Base-by-base conservation (phyloP, 2,797 vertebrate genomes). In the Alca torda region DNA sequence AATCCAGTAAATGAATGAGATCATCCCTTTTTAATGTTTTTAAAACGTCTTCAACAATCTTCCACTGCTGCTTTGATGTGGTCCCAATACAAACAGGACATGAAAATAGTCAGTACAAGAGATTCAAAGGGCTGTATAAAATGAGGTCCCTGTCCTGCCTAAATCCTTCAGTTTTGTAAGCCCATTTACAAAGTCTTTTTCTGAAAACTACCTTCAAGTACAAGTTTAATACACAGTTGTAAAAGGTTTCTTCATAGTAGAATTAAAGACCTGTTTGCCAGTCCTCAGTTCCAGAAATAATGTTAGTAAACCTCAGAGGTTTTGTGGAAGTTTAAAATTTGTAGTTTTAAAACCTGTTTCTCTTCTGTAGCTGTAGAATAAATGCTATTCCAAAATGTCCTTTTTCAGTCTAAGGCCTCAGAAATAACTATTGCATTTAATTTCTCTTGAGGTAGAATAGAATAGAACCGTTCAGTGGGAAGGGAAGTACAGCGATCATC, bases 61-160 rank as follows among this genome's bases (percentile, higher is more conserved):
- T 41, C 30, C 23, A 15, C 23, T 37, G 17, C 10, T 69, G 4
- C 60, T 69, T 56, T 28, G 26, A 0, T 4, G 10, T 5, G 5
- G 21, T 28, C 35, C 23, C 8, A 31, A 1, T 5, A 15, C 5
- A 0, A 35, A 57, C 51, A 20, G 50, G 60, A 50, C 18, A 15
- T 6, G n/a, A 33, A 59, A 80, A 65, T 11, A 13, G 10, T 9
- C 12, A 13, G 10, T 8, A 33, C 63, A 35, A 67, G 37, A 37
- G 14, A 10, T 28, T 73, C 24, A 51, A 54, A 60, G 35, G 2
- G 0, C 37, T 41, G 5, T 10, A n/a, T 50, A 43, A 76, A 89
- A 77, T 10, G 0, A 53, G 14, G 15, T 76, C 28, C 2, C 81
- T 61, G 20, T 70, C 43, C 70, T 79, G 13, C 6, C 46, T 26